A percentile compares a stretch with the other conserved stretches of the same genome.
Evolutionary conservation across 1,140 invertebrate genomes (phyloP).

Genomic region (Bombus soroeensis): DNA sequence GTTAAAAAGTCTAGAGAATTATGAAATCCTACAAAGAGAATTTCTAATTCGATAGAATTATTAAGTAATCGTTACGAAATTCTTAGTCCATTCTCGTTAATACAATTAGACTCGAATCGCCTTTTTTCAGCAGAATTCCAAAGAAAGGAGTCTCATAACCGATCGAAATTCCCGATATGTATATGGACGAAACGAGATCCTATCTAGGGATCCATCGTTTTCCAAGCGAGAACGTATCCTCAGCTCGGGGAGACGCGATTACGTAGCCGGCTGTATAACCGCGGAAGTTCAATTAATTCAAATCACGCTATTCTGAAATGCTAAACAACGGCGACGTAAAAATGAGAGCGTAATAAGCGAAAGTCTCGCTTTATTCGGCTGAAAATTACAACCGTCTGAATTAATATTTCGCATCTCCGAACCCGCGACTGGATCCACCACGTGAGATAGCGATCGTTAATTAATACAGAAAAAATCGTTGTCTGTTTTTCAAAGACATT

Average conservation of each 20-base stretch:
- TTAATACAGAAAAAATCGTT: not conserved
- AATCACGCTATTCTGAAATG: slow-evolving; percentile 36
- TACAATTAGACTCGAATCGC: too few relatives aligned
- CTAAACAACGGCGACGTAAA: slow-evolving; percentile 21
- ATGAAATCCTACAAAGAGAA: too few relatives aligned
- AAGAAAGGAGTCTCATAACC: not conserved
- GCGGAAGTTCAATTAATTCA: slow-evolving; percentile 38
- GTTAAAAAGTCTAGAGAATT: too few relatives aligned
- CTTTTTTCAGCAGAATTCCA: not conserved
- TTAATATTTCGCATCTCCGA: not conserved
- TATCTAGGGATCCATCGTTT: not conserved
- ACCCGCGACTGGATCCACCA: not conserved
- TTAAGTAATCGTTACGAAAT: too few relatives aligned
- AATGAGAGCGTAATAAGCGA: slow-evolving; percentile 44
- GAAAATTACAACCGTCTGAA: slow-evolving; percentile 15
- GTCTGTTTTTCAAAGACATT: not conserved
- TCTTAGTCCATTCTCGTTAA: too few relatives aligned
- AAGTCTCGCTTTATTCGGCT: not conserved
- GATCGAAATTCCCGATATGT: not conserved
- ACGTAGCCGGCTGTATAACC: not conserved
- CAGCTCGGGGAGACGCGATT: not conserved
- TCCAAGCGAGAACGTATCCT: not conserved
- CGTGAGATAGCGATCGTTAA: not conserved
- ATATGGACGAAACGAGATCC: not conserved
- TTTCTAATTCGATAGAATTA: too few relatives aligned